Base-by-base conservation (phyloP, 2,113 vertebrate genomes). In the Dunckerocampus dactyliophorus region DNA sequence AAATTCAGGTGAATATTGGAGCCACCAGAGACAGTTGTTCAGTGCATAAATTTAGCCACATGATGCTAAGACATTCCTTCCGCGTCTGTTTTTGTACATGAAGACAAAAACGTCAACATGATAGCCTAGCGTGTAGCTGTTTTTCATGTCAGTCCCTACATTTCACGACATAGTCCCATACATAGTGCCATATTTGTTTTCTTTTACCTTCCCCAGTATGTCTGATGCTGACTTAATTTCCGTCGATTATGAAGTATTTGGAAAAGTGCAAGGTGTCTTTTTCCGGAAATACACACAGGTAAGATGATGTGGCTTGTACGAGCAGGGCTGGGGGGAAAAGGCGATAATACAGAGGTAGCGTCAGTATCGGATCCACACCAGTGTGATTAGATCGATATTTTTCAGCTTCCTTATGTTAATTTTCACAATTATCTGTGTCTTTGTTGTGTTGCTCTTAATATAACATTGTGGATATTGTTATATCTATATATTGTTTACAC, bases 281-380 rank as follows among this genome's bases (percentile, higher is more conserved):
- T 97, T 97, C 81, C 92, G 95, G 61, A 98, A 97, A 84, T 91
- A 94, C 84, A 95, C 96, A 0, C 94, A 98, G 91, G 95, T 96
- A 84, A 67, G 83, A 13, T 43, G 13, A 3, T 14, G 39, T 43
- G 12, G 4, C 39, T 43, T 43, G 39, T 43, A 13, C 13, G 3
- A 13, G 39, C 39, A 39, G 37, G 10, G 8, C 5, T 28, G 24
- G 24, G 39, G 11, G 37, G 37, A 11, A 9, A 11, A 11, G 11
- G 9, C 8, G 10, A 9, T 39, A 6, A 37, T 39, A 8, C 8
- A 39, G 11, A 11, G 37, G 37, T 11, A 12, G 10, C 1, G 10
- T 9, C 3, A 39, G 37, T 11, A 11, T 39, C 11, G 37, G 8
- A 12, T 39, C 11, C 8, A 39, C 10, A 39, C 37, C 10, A 8